Percentiles rank a stretch among this genome's conserved stretches.
Evolutionary conservation across 2,888 invertebrate species (phyloP).

Genomic region (Pycnomerus fuliginosus): DNA sequence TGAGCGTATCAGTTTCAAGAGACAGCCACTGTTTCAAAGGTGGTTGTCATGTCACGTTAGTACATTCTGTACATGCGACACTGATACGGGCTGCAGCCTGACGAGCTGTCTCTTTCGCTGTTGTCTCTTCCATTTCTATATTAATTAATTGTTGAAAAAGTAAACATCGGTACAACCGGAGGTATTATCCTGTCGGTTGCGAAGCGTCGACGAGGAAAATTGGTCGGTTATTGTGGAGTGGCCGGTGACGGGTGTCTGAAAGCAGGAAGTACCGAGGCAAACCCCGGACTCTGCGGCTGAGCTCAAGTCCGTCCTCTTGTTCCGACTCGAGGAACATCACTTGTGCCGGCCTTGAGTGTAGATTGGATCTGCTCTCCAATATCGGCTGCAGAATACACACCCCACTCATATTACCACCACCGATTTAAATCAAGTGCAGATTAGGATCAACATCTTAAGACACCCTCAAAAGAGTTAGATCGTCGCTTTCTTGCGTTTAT

Average conservation of each 20-base stretch:
- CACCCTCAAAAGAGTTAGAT: too few species aligned
- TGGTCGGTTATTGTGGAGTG: constrained; percentile 29
- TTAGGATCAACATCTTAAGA: too few species aligned
- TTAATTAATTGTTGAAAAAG: too few species aligned
- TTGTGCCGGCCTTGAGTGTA: constrained; percentile 25
- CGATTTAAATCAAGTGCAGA: constrained; percentile 38
- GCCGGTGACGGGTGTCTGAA: constrained; percentile 21
- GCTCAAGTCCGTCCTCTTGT: constrained; percentile 22
- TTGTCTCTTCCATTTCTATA: too few species aligned
- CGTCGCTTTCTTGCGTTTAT: constrained; percentile 17
- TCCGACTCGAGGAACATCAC: constrained; percentile 23
- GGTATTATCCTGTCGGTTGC: constrained; percentile 12
- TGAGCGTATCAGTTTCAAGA: constrained; percentile 23
- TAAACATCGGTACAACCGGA: too few species aligned
- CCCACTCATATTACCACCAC: constrained; percentile 27
- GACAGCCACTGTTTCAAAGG: constrained; percentile 39
- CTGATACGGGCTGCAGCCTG: too few species aligned
- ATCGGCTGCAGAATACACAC: constrained; percentile 18
- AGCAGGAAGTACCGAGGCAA: constrained; percentile 16
- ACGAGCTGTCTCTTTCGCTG: too few species aligned
- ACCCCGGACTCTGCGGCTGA: constrained; percentile 17
- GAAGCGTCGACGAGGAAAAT: constrained; percentile 31
- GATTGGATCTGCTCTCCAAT: constrained; percentile 29
- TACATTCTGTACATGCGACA: too few species aligned
- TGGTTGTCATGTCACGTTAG: constrained; percentile 47